phyloP scores from a whole-genome alignment of 2,113 vertebrate species.

The Sinocyclocheilus rhinocerous region DNA sequence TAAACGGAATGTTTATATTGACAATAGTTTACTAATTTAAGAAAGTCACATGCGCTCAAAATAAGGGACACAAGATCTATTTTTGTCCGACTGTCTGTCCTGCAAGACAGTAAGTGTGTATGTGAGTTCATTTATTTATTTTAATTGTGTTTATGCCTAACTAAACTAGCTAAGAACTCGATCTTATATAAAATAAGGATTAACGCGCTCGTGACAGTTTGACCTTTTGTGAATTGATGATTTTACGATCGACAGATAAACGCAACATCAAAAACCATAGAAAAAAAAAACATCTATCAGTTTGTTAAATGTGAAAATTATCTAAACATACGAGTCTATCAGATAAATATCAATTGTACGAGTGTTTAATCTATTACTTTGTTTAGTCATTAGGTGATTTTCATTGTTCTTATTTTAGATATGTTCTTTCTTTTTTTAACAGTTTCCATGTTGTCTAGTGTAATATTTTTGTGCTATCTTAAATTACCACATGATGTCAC shows the following conservation, averaged over 20 bases:
- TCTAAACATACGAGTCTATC: not conserved
- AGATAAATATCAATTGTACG: not conserved
- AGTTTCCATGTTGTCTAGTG: not conserved
- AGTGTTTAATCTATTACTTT: not conserved
- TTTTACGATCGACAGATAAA: not conserved
- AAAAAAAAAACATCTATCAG: not conserved
- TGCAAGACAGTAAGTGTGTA: not conserved
- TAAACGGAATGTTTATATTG: not conserved
- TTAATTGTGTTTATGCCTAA: not conserved
- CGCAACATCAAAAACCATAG: not conserved
- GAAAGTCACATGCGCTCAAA: not conserved
- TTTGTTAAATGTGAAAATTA: not conserved
- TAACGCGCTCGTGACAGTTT: not conserved
- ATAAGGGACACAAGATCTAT: not conserved
- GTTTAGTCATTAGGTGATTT: not conserved
- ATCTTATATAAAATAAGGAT: not conserved
- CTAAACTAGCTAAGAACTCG: not conserved
- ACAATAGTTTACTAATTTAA: not conserved
- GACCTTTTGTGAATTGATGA: not conserved
- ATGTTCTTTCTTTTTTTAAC: not conserved
- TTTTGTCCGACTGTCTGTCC: not conserved
- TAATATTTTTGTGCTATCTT: not conserved
- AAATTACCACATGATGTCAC: constrained; percentile 63
- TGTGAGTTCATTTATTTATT: not conserved
- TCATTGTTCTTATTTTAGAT: not conserved